These are phyloP conservation scores for Rugalucina vietnamica DNA, from an alignment of 2,888 invertebrate genomes.

Conservation along the genomic window DNA sequence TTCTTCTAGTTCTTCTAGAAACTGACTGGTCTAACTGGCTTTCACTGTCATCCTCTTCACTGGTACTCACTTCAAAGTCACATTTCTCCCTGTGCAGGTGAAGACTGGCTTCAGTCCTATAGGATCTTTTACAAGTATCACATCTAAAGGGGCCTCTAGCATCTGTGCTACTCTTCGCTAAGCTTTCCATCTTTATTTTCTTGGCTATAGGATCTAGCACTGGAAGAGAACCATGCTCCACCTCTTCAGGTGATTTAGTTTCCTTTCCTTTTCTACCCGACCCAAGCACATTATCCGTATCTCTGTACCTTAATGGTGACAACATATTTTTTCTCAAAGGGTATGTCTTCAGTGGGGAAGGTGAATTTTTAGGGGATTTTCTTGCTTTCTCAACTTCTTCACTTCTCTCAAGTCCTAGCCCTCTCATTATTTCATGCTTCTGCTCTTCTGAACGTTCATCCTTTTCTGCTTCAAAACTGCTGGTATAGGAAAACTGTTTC, in stretches of 20 bases:
- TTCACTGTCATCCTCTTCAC: constrained; percentile 79
- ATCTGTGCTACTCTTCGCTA: constrained; percentile 80
- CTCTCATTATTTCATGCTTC: constrained; percentile 49
- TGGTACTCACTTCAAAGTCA: constrained; percentile 83
- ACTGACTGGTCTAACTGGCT: neutral
- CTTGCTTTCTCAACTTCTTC: constrained; percentile 53
- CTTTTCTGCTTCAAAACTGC: neutral
- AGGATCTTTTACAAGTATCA: constrained; percentile 91
- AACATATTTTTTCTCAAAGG: constrained; percentile 59
- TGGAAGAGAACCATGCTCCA: constrained; percentile 42
- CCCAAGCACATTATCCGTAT: neutral
- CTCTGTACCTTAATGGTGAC: constrained; percentile 28
- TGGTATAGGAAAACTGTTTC: neutral
- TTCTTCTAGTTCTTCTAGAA: neutral
- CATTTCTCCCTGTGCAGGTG: constrained; percentile 81
- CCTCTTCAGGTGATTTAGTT: neutral
- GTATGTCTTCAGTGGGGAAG: constrained; percentile 44
- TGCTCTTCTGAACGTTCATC: constrained; percentile 10
- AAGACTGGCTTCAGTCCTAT: constrained; percentile 83
- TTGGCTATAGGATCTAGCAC: constrained; percentile 84
- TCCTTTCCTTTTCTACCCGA: neutral
- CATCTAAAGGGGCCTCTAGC: constrained; percentile 90
- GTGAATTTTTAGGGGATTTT: constrained; percentile 57
- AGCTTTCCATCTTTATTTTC: constrained; percentile 84
- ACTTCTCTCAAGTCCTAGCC: constrained; percentile 44